These are phyloP conservation scores for Platalea minor DNA, from an alignment of 2,797 vertebrate species.

Conservation along the genomic window DNA sequence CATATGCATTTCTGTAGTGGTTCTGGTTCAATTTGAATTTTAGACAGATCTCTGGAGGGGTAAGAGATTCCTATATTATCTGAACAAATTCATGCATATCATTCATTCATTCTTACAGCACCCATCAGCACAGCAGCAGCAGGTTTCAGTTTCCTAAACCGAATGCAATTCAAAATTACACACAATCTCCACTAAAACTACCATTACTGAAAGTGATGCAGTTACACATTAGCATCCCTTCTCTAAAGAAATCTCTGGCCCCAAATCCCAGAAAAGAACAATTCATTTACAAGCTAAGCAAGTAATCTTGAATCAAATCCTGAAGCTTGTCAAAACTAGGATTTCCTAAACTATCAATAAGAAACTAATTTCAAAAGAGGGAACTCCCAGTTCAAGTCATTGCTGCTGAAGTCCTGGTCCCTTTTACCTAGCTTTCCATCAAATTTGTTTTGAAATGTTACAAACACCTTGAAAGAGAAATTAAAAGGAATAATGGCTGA, in stretches of 20 bases:
- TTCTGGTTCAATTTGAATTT: conserved; percentile 1
- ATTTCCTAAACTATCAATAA: neutral
- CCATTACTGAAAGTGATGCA: neutral
- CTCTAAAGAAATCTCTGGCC: neutral
- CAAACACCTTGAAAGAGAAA: neutral
- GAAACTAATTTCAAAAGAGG: conserved; percentile 8
- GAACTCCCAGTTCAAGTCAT: neutral
- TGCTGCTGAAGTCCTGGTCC: neutral
- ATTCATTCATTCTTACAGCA: neutral
- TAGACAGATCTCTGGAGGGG: neutral
- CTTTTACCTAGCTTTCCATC: neutral
- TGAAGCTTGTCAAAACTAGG: neutral
- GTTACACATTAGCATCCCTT: neutral
- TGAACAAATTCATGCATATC: neutral
- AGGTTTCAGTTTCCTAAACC: conserved; percentile 31
- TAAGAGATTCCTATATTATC: conserved; percentile 1
- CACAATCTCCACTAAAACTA: neutral
- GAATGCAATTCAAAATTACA: neutral
- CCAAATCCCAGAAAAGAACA: conserved; percentile 24
- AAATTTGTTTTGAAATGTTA: neutral
- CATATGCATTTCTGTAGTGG: neutral
- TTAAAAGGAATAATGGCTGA: neutral
- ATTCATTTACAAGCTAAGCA: conserved; percentile 13
- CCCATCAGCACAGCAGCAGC: neutral
- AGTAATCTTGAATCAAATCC: conserved; percentile 21